Conservation (phyloP, 2,888 invertebrate genomes). For the Epirrhoe alternata region DNA sequence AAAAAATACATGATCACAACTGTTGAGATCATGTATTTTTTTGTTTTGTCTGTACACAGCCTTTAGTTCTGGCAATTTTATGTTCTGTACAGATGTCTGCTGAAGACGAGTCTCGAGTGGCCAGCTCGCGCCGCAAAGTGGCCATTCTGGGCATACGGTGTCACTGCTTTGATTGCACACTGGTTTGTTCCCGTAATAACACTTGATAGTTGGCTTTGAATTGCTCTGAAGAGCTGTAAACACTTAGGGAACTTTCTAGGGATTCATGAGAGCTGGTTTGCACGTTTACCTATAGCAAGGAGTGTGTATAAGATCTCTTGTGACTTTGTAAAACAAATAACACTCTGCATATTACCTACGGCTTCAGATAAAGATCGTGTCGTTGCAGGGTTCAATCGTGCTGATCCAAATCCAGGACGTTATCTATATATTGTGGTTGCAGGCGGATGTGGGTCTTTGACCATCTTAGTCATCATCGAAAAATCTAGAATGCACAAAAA, state of each 20-base stretch:
- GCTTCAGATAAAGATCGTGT: too few species aligned
- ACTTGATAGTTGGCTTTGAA: slow-evolving; percentile 21
- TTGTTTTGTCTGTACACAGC: background rate
- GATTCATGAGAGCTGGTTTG: background rate
- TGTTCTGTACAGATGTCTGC: slow-evolving; percentile 47
- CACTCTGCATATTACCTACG: too few species aligned
- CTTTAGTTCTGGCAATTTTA: slow-evolving; percentile 43
- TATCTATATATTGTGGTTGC: too few species aligned
- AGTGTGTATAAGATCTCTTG: background rate
- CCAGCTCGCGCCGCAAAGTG: slow-evolving; percentile 39
- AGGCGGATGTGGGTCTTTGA: too few species aligned
- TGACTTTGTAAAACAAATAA: background rate
- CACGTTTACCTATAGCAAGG: background rate
- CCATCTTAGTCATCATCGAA: too few species aligned
- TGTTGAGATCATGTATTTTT: background rate
- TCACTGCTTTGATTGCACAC: slow-evolving; percentile 29
- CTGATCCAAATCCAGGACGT: too few species aligned
- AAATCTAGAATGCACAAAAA: too few species aligned
- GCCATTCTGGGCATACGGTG: slow-evolving; percentile 47
- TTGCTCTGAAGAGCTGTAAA: slow-evolving; percentile 13
- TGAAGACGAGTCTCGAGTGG: slow-evolving; percentile 28
- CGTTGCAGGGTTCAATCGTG: too few species aligned
- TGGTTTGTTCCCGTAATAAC: slow-evolving; percentile 11
- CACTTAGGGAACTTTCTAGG: background rate
- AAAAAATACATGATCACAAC: too few species aligned